Conservation (phyloP, 1,140 invertebrate genomes). For the Pseudoatta argentina region DNA sequence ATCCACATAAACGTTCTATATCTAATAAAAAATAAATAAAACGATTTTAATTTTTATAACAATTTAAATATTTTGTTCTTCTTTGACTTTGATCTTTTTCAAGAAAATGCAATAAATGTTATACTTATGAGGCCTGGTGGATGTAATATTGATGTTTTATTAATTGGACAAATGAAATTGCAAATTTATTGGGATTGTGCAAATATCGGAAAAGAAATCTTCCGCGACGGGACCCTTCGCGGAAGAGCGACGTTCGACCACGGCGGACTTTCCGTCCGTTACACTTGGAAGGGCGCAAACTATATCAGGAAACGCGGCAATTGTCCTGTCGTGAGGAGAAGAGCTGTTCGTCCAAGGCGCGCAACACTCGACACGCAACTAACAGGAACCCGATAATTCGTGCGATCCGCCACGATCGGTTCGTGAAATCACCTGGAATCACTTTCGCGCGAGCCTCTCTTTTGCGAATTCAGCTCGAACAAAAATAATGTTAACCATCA, state of each 20-base stretch:
- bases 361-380: slow-evolving; percentile 82
- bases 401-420: slow-evolving; percentile 63
- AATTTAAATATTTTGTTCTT: no score
- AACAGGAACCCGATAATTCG: slow-evolving; percentile 83
- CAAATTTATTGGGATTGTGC: slow-evolving; percentile 38
- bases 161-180: slow-evolving; percentile 25
- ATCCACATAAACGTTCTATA: no score
- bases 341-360: slow-evolving; percentile 76
- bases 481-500: slow-evolving; percentile 1
- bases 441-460: slow-evolving; percentile 16
- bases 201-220: slow-evolving; percentile 34
- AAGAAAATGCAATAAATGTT: no score
- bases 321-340: slow-evolving; percentile 83
- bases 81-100: no score
- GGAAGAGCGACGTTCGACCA: slow-evolving; percentile 48
- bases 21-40: no score
- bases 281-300: slow-evolving; percentile 79
- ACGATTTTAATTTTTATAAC: no score
- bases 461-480: slow-evolving; percentile 12
- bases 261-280: slow-evolving; percentile 70
- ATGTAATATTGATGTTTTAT: slow-evolving; percentile 13
- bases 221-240: slow-evolving; percentile 11
- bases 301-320: slow-evolving; percentile 83
- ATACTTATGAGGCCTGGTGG: no score
- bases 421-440: slow-evolving; percentile 55